These are phyloP conservation scores for Diaprepes abbreviatus DNA, from an alignment of 2,888 invertebrate genomes.

Conservation along the genomic window DNA sequence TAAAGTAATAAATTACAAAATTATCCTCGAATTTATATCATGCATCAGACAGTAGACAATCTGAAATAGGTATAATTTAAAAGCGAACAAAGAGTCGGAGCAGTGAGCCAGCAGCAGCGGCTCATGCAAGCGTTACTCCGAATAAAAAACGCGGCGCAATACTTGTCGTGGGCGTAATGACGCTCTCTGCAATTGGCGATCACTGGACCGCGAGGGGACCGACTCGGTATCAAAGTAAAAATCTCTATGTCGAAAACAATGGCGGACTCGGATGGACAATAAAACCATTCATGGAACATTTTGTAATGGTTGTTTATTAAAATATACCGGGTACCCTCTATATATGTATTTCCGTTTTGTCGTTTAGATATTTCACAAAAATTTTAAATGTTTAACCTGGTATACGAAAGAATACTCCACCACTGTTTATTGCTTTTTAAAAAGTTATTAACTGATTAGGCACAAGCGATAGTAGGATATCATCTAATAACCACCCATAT, in stretches of 20 bases:
- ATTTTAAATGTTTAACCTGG: too few relatives aligned
- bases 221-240: conserved; percentile 68
- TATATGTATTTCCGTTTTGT: neutral
- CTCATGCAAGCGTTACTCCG: conserved; percentile 38
- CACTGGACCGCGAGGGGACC: conserved; percentile 64
- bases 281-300: conserved; percentile 23
- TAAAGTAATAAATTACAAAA: conserved; percentile 26
- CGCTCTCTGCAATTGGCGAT: conserved; percentile 64
- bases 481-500: too few relatives aligned
- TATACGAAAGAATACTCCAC: too few relatives aligned
- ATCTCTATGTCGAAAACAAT: conserved; percentile 66
- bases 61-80: conserved; percentile 35
- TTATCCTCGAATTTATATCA: conserved; percentile 31
- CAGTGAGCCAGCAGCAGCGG: conserved; percentile 18
- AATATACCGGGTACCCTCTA: conserved; percentile 12
- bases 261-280: conserved; percentile 52
- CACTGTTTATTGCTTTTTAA: too few relatives aligned
- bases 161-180: conserved; percentile 61
- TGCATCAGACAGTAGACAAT: conserved; percentile 30
- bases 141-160: conserved; percentile 41
- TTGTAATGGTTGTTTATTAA: conserved; percentile 20
- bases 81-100: conserved; percentile 38
- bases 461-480: too few relatives aligned
- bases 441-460: too few relatives aligned
- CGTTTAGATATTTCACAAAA: too few relatives aligned